phyloP scores from a whole-genome alignment of 92 coral and sea anemone species.

The Phenganax subtilis region DNA sequence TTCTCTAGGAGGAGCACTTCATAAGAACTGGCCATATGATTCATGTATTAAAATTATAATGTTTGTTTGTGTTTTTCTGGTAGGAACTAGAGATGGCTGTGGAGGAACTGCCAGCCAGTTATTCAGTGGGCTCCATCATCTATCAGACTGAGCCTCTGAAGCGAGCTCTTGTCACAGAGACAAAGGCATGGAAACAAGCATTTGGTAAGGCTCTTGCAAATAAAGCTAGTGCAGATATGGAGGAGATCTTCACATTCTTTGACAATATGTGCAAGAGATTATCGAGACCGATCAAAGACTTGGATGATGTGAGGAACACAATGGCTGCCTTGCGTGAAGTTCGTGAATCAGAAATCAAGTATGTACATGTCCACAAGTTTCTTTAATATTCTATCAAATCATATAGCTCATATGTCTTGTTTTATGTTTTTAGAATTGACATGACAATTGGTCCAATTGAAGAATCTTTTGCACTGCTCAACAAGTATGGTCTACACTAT shows the following conservation, averaged over 20 bases:
- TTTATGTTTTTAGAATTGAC: conserved; percentile 65
- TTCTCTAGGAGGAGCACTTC: neutral
- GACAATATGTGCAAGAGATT: conserved; percentile 88
- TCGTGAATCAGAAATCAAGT: conserved; percentile 96
- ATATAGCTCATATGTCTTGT: neutral
- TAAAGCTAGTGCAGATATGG: conserved; percentile 98
- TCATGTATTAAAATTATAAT: too few relatives aligned
- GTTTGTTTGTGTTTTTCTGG: neutral
- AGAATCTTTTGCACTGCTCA: conserved; percentile 97
- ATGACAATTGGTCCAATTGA: conserved; percentile 99
- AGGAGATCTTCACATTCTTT: conserved; percentile 90
- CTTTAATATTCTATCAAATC: neutral
- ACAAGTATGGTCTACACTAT: conserved; percentile 83
- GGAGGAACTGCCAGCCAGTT: conserved; percentile 79
- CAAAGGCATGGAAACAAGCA: conserved; percentile 99
- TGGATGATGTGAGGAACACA: conserved; percentile 96
- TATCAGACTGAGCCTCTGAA: conserved; percentile 83
- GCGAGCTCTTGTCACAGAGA: conserved; percentile 82
- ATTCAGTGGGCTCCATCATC: conserved; percentile 82
- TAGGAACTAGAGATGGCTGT: conserved; percentile 71
- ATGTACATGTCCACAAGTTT: conserved; percentile 17
- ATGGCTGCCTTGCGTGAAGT: conserved; percentile 96
- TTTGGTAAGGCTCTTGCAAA: conserved; percentile 96
- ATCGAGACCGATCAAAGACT: conserved; percentile 84
- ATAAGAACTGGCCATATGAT: neutral